These are phyloP conservation scores for Falco rusticolus DNA, from an alignment of 2,797 vertebrate genomes.

Conservation along the genomic window DNA sequence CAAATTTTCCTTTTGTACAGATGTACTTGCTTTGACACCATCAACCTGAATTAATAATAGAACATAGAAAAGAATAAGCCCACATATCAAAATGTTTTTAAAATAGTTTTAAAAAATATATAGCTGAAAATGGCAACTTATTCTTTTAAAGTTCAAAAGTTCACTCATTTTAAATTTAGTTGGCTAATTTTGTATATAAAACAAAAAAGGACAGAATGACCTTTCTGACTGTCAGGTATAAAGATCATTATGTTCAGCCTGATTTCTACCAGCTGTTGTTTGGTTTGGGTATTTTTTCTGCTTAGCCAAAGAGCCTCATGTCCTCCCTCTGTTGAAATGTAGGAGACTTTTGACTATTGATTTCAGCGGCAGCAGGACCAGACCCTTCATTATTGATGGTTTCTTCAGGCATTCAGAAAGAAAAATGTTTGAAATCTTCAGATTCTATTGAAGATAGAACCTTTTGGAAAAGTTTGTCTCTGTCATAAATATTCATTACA, in stretches of 20 bases:
- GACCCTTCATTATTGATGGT: background rate
- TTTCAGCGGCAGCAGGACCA: background rate
- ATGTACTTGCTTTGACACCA: background rate
- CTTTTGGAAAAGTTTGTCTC: background rate
- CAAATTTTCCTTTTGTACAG: background rate
- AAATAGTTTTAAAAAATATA: background rate
- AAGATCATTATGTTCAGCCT: background rate
- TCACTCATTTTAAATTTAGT: background rate
- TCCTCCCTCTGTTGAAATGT: background rate
- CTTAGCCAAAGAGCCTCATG: background rate
- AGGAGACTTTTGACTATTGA: background rate
- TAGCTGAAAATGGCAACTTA: background rate
- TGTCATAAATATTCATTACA: slow-evolving; percentile 5
- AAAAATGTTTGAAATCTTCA: background rate
- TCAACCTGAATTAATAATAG: background rate
- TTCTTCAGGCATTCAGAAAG: background rate
- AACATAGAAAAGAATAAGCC: background rate
- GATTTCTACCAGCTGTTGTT: background rate
- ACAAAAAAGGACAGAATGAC: background rate
- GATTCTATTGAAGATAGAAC: background rate
- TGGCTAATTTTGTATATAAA: background rate
- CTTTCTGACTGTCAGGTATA: background rate
- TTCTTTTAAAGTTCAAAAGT: background rate
- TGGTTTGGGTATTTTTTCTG: background rate
- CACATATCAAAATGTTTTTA: background rate